Percentiles rank a stretch among this genome's conserved stretches.
These are phyloP conservation scores for rat (Rattus norvegicus) DNA, from an alignment of 2,113 vertebrate species.

Conservation along the genomic window DNA sequence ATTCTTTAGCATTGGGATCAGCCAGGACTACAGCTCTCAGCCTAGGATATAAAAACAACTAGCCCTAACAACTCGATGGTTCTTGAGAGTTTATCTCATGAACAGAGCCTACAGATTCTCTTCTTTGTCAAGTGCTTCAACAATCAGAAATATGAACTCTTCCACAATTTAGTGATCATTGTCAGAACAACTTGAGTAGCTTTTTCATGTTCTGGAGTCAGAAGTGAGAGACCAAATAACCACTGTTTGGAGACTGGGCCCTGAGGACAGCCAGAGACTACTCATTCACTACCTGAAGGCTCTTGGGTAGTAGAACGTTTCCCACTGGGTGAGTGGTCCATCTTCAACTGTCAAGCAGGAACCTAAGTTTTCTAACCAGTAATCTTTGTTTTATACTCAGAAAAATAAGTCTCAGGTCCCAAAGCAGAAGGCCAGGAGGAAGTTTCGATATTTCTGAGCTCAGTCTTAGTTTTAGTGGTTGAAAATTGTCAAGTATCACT, in stretches of 20 bases:
- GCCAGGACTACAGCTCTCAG: not conserved
- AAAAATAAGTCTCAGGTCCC: not conserved
- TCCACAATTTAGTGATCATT: not conserved
- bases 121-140: not conserved
- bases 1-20: not conserved
- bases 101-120: not conserved
- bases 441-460: not conserved
- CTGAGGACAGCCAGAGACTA: too few species aligned
- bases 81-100: not conserved
- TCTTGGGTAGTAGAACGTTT: too few species aligned
- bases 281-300: not conserved
- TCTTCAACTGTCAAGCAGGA: not conserved
- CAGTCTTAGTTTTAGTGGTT: rapidly evolving
- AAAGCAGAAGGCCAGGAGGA: not conserved
- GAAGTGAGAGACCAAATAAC: not conserved
- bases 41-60: not conserved
- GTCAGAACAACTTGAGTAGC: not conserved
- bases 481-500: not conserved
- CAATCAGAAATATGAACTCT: not conserved
- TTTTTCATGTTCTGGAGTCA: too few species aligned
- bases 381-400: not conserved
- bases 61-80: not conserved
- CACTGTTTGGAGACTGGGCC: rapidly evolving
- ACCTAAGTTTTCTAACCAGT: not conserved
- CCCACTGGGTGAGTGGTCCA: rapidly evolving